Conservation (phyloP, 30 jellyfish, hydroid and myxozoan genomes). For the Rhopilema esculentum region DNA sequence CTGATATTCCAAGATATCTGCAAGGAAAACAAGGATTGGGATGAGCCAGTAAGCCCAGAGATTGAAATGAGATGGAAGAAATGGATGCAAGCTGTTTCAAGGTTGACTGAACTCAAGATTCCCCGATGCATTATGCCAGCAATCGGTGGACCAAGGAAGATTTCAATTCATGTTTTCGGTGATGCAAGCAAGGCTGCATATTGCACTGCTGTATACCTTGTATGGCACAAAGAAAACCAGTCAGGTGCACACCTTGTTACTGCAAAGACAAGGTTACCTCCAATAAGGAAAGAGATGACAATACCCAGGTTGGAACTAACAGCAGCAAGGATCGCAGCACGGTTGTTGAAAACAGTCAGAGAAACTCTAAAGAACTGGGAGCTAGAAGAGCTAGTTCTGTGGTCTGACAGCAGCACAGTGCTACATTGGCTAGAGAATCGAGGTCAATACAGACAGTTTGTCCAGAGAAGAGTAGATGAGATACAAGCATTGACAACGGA, state of each 20-base stretch:
- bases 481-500: too few relatives aligned
- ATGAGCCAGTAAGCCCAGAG: conserved; percentile 48
- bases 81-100: conserved; percentile 17
- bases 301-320: conserved; percentile 43
- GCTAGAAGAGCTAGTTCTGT: conserved; percentile 37
- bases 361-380: conserved; percentile 29
- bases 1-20: conserved; percentile 51
- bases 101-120: conserved; percentile 26
- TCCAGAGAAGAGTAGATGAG: too few relatives aligned
- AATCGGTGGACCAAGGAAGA: conserved; percentile 19
- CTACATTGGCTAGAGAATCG: too few relatives aligned
- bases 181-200: conserved; percentile 49
- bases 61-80: conserved; percentile 46
- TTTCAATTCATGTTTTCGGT: conserved; percentile 27
- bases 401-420: conserved; percentile 53
- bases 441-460: too few relatives aligned
- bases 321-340: conserved; percentile 64
- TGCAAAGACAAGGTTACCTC: conserved; percentile 40
- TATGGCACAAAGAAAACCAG: conserved; percentile 25
- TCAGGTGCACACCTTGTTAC: conserved; percentile 37
- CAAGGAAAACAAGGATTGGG: conserved; percentile 53
- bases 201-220: conserved; percentile 36
- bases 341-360: conserved; percentile 43
- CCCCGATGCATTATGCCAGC: conserved; percentile 40
- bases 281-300: conserved; percentile 37